Percentiles rank a stretch among this genome's conserved stretches.
Conservation (phyloP, 2,797 vertebrate species). For the Sebastes miniatus region DNA sequence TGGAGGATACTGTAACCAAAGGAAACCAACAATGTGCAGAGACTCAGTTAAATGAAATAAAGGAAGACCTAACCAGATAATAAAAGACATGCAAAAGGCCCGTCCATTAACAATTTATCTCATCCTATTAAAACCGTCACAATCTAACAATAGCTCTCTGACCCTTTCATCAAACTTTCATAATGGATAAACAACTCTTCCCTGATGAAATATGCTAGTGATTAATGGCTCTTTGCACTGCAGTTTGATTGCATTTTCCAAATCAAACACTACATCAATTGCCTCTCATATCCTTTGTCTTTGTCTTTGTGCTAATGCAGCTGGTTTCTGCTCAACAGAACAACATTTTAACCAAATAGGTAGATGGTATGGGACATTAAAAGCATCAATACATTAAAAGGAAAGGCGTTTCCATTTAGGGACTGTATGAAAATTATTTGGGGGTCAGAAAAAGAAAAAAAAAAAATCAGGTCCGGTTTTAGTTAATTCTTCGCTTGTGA, state of each 20-base stretch:
- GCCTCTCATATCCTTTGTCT: not conserved
- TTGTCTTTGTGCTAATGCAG: not conserved
- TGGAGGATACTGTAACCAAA: conserved; percentile 1
- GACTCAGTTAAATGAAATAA: not conserved
- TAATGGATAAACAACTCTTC: not conserved
- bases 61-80: not conserved
- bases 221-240: conserved; percentile 1
- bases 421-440: not conserved
- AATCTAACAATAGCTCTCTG: not conserved
- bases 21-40: not conserved
- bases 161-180: not conserved
- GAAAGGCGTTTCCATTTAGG: not conserved
- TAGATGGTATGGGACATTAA: not conserved
- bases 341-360: not conserved
- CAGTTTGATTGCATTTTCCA: not conserved
- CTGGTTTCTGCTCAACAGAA: not conserved
- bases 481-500: not conserved
- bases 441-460: not conserved
- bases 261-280: not conserved
- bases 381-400: not conserved
- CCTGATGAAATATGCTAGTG: not conserved
- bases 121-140: not conserved
- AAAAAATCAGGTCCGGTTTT: not conserved
- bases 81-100: not conserved
- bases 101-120: not conserved